Evolutionary conservation across 2,888 invertebrate genomes (phyloP).

Genomic region (Lamellibrachia satsuma): DNA sequence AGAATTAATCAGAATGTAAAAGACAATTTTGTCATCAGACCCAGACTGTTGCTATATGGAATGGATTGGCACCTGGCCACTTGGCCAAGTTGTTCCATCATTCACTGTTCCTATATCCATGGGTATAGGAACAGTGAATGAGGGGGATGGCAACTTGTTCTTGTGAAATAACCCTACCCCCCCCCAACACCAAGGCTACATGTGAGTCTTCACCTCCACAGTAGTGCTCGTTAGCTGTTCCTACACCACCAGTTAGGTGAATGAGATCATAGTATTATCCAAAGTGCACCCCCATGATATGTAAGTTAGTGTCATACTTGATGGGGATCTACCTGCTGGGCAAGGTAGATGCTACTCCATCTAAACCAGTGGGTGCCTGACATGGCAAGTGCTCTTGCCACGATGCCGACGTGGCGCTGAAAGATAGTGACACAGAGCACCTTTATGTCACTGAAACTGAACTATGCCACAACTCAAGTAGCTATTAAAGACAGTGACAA

Average conservation of each 20-base stretch:
- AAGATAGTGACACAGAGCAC: background rate
- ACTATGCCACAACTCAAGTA: background rate
- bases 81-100: no score
- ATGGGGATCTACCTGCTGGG: conserved; percentile 31
- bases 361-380: conserved; percentile 41
- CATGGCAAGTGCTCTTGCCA: conserved; percentile 55
- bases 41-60: no score
- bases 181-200: background rate
- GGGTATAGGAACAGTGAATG: no score
- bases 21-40: no score
- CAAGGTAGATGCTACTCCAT: conserved; percentile 51
- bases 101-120: background rate
- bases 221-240: background rate
- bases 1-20: background rate
- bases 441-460: background rate
- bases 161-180: background rate
- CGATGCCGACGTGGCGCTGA: conserved; percentile 32
- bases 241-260: background rate
- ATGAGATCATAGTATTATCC: background rate
- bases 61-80: no score
- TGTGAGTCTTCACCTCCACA: background rate
- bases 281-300: background rate
- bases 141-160: background rate
- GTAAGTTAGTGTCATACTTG: background rate
- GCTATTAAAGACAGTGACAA: background rate